Conservation (phyloP, 1,140 invertebrate species). For the Ptiloglossa arizonensis region DNA sequence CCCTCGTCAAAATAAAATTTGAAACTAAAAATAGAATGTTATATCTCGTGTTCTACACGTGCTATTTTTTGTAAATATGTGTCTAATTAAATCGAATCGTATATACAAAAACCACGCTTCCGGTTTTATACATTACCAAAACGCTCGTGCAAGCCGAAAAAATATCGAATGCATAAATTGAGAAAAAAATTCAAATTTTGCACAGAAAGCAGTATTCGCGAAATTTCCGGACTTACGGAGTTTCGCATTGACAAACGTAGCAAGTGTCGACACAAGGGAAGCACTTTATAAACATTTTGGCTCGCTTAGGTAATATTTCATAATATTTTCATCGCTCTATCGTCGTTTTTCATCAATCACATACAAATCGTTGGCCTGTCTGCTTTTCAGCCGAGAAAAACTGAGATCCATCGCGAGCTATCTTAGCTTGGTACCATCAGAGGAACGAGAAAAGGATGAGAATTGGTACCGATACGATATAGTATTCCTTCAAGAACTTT, state of each 20-base stretch:
- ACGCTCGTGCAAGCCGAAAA: too few relatives aligned
- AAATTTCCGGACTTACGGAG: constrained; percentile 93
- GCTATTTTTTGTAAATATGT: too few relatives aligned
- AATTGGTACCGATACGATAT: constrained; percentile 90
- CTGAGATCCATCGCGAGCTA: constrained; percentile 92
- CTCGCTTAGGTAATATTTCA: constrained; percentile 84
- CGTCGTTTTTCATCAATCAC: neutral
- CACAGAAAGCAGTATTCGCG: constrained; percentile 94
- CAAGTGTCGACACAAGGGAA: constrained; percentile 94
- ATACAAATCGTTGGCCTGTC: constrained; percentile 18
- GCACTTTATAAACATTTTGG: constrained; percentile 93
- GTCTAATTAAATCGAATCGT: too few relatives aligned
- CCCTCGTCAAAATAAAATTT: too few relatives aligned
- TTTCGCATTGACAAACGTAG: constrained; percentile 96
- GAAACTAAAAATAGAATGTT: too few relatives aligned
- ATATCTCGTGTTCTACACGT: too few relatives aligned
- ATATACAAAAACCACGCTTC: too few relatives aligned
- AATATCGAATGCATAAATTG: too few relatives aligned
- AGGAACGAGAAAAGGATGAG: constrained; percentile 85
- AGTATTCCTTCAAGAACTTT: constrained; percentile 91
- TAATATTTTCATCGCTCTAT: neutral
- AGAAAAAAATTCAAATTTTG: constrained; percentile 43
- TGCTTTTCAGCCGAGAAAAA: constrained; percentile 86
- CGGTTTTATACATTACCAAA: too few relatives aligned
- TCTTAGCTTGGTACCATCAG: constrained; percentile 91